Conservation (phyloP, 2,797 vertebrate species). For the Falco concolor region DNA sequence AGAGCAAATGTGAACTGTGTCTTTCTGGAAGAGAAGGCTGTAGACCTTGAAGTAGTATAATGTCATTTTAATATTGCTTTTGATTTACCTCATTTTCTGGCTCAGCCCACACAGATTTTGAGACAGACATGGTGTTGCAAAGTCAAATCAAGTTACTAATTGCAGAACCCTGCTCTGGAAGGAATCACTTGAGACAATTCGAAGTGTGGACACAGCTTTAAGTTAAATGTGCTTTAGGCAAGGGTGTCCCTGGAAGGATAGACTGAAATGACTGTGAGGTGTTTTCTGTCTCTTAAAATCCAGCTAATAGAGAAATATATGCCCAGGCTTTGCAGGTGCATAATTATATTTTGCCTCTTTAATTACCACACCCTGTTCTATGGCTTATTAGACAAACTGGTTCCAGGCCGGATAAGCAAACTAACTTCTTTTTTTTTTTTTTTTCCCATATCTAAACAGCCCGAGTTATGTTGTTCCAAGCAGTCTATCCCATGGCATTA, state of each 20-base stretch:
- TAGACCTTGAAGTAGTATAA: background rate
- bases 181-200: background rate
- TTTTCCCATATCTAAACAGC: conserved; percentile 63
- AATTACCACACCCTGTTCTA: background rate
- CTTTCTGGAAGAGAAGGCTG: background rate
- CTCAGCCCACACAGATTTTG: background rate
- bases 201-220: background rate
- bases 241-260: background rate
- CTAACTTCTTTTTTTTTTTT: background rate
- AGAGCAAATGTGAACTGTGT: background rate
- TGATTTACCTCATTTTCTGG: background rate
- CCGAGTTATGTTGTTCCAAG: conserved; percentile 96
- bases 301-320: background rate
- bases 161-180: background rate
- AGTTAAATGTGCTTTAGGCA: background rate
- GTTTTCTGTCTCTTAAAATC: background rate
- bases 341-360: background rate
- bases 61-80: background rate
- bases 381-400: background rate
- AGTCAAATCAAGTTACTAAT: background rate
- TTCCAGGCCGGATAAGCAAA: background rate
- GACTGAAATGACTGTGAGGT: background rate
- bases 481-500: conserved; percentile 94
- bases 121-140: background rate
- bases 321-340: background rate